phyloP scores from a whole-genome alignment of 2,888 invertebrate species.

The Spodoptera littoralis region DNA sequence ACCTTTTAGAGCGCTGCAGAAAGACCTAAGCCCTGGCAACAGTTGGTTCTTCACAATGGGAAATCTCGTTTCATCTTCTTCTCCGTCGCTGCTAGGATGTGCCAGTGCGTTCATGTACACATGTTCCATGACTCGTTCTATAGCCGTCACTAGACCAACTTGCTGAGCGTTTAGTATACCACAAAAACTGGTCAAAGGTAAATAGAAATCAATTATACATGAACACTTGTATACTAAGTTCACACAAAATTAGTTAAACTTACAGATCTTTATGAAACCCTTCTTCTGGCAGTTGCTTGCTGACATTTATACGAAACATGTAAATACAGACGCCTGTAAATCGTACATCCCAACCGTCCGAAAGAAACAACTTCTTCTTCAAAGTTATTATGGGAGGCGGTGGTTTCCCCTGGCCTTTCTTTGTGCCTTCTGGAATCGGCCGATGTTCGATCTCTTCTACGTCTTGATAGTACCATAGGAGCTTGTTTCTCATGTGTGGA shows the following conservation, averaged over 20 bases:
- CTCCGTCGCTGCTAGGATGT: slow-evolving; percentile 93
- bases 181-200: slow-evolving; percentile 88
- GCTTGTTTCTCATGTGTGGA: slow-evolving; percentile 94
- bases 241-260: slow-evolving; percentile 63
- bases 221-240: neutral
- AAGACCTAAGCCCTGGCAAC: slow-evolving; percentile 94
- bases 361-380: slow-evolving; percentile 94
- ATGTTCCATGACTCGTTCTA: slow-evolving; percentile 95
- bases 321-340: slow-evolving; percentile 95
- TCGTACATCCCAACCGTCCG: slow-evolving; percentile 94
- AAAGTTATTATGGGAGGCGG: slow-evolving; percentile 80
- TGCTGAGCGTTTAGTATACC: slow-evolving; percentile 94
- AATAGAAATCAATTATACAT: neutral
- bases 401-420: slow-evolving; percentile 85
- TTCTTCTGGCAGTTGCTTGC: slow-evolving; percentile 96
- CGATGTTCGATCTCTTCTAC: slow-evolving; percentile 91
- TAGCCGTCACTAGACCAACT: slow-evolving; percentile 94
- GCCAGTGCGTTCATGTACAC: slow-evolving; percentile 97
- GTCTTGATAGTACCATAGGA: slow-evolving; percentile 97
- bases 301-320: slow-evolving; percentile 94
- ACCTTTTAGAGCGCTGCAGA: slow-evolving; percentile 96
- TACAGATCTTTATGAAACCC: slow-evolving; percentile 96
- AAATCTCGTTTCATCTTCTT: slow-evolving; percentile 93
- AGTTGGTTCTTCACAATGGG: slow-evolving; percentile 95
- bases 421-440: slow-evolving; percentile 80